Percentiles rank a stretch among this genome's conserved stretches.
phyloP scores from a whole-genome alignment of 2,113 vertebrate genomes.

The Pomatostomus ruficeps region DNA sequence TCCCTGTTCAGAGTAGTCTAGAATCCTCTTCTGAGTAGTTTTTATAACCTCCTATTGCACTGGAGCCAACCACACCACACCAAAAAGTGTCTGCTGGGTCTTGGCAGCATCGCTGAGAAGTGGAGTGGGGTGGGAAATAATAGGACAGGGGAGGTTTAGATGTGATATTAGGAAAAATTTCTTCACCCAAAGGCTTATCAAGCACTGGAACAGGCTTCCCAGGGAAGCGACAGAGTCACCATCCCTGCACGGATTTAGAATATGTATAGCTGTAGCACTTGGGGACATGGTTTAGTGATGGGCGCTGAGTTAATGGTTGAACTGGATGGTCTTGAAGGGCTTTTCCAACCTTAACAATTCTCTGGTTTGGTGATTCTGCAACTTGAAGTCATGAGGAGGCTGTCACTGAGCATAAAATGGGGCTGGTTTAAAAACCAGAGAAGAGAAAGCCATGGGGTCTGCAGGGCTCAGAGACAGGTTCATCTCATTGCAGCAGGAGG shows the following conservation, averaged over 20 bases:
- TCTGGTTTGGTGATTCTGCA: neutral
- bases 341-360: neutral
- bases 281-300: neutral
- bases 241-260: neutral
- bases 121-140: neutral
- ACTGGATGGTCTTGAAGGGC: neutral
- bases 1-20: neutral
- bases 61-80: neutral
- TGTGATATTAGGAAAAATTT: neutral
- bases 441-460: neutral
- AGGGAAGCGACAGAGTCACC: neutral
- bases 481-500: fast-evolving
- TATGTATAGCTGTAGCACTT: neutral
- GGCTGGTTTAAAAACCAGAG: neutral
- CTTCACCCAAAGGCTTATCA: neutral
- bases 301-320: fast-evolving
- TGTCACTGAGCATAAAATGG: neutral
- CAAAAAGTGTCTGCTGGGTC: neutral
- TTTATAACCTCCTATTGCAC: neutral
- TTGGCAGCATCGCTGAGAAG: neutral
- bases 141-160: neutral
- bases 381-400: neutral
- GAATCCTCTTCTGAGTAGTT: neutral
- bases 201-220: neutral
- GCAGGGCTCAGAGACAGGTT: neutral